phyloP scores from a whole-genome alignment of 2,888 invertebrate species.

The Dascillus cervinus region DNA sequence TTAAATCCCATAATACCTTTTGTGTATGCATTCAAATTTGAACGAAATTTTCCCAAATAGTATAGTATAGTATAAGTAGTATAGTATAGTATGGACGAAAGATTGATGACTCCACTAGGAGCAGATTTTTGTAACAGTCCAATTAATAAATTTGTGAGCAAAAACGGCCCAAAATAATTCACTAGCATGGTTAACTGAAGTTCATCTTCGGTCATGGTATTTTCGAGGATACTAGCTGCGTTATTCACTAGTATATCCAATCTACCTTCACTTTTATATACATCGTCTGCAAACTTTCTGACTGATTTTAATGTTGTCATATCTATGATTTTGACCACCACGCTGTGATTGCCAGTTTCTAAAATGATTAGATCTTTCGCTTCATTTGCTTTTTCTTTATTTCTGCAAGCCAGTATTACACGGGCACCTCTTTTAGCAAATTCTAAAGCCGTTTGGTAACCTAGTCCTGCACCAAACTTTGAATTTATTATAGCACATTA shows the following conservation, averaged over 20 bases:
- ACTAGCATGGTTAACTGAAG: slow-evolving; percentile 56
- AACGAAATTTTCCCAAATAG: too few species aligned
- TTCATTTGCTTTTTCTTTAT: slow-evolving; percentile 30
- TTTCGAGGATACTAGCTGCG: slow-evolving; percentile 48
- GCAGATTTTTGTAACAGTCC: slow-evolving; percentile 41
- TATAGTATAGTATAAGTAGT: too few species aligned
- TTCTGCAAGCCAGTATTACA: slow-evolving; percentile 48
- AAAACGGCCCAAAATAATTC: slow-evolving; percentile 55
- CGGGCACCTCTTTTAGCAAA: slow-evolving; percentile 45
- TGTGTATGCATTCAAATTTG: slow-evolving; percentile 3
- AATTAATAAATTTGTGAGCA: slow-evolving; percentile 57
- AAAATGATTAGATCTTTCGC: slow-evolving; percentile 25
- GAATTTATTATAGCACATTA: too few species aligned
- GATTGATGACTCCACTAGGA: slow-evolving; percentile 27
- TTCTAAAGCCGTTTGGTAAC: slow-evolving; percentile 39
- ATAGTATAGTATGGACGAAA: slow-evolving; percentile 23
- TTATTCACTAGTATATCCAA: slow-evolving; percentile 59
- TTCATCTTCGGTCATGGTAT: slow-evolving; percentile 52
- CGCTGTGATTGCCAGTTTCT: slow-evolving; percentile 32
- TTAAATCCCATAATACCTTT: too few species aligned
- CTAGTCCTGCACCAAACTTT: too few species aligned
- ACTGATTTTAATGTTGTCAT: slow-evolving; percentile 49
- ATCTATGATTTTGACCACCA: slow-evolving; percentile 43
- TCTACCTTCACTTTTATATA: slow-evolving; percentile 46
- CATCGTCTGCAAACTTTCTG: slow-evolving; percentile 52